These are phyloP conservation scores for Melanotus villosus DNA, from an alignment of 2,888 invertebrate species.

Conservation along the genomic window DNA sequence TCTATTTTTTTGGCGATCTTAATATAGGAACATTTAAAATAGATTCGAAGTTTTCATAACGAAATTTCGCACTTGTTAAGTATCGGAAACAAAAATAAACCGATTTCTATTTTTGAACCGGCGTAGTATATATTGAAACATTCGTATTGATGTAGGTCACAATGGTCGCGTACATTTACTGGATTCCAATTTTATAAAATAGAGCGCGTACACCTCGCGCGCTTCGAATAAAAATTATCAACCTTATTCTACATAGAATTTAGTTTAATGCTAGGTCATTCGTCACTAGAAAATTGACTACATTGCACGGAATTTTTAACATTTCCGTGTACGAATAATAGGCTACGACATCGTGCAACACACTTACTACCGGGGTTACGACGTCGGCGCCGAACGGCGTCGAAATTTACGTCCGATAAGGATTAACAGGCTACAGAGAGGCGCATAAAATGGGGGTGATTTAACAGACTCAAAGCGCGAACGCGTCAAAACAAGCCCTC, in stretches of 20 bases:
- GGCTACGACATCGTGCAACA: conserved; percentile 35
- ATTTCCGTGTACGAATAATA: conserved; percentile 28
- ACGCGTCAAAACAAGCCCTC: too few species aligned
- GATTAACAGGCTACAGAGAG: conserved; percentile 27
- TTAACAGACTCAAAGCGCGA: too few species aligned
- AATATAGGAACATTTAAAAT: conserved; percentile 30
- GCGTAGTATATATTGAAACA: conserved; percentile 53
- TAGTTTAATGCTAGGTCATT: conserved; percentile 26
- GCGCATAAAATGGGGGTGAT: conserved; percentile 19
- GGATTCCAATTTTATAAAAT: conserved; percentile 35
- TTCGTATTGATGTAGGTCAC: conserved; percentile 60
- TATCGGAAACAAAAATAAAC: conserved; percentile 41
- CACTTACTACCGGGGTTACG: conserved; percentile 35
- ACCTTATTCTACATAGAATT: conserved; percentile 16
- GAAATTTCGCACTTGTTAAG: conserved; percentile 29
- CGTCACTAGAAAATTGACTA: conserved; percentile 37
- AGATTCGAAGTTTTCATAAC: conserved; percentile 25
- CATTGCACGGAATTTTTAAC: conserved; percentile 25
- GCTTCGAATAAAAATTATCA: conserved; percentile 19
- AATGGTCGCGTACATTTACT: conserved; percentile 48
- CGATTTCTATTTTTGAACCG: conserved; percentile 38
- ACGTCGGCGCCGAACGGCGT: conserved; percentile 43
- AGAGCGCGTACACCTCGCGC: conserved; percentile 22
- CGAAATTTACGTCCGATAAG: conserved; percentile 34
- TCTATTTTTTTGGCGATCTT: conserved; percentile 34